Percentiles rank a stretch among this genome's conserved stretches.
Conservation (phyloP, 1,140 invertebrate genomes). For the Philotrypesis tridentata region DNA sequence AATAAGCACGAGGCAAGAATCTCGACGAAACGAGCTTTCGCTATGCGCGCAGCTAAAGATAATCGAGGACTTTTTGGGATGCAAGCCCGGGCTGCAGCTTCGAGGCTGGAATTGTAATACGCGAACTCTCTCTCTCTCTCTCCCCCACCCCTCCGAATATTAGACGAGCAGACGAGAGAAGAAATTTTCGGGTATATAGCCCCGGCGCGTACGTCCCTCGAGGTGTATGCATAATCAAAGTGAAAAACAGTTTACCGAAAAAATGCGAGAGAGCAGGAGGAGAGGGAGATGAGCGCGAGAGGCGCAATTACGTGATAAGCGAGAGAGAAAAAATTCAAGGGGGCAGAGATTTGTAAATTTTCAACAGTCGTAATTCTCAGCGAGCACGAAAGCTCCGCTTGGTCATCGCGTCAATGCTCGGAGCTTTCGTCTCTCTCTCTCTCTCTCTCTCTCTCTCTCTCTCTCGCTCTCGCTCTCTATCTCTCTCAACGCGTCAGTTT, state of each 20-base stretch:
- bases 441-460: not conserved
- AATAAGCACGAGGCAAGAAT: not conserved
- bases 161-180: not conserved
- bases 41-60: not conserved
- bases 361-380: not conserved
- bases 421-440: not conserved
- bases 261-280: not conserved
- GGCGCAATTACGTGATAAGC: not conserved
- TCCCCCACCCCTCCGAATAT: no score
- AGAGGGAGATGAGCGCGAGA: no score
- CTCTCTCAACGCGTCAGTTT: slow-evolving; percentile 28
- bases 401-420: slow-evolving; percentile 1
- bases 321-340: not conserved
- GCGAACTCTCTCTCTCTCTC: no score
- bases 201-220: no score
- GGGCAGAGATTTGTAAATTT: slow-evolving; percentile 22
- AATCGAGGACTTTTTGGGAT: slow-evolving; percentile 30
- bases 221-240: not conserved
- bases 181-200: not conserved
- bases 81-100: not conserved
- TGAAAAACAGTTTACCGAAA: not conserved
- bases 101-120: slow-evolving; percentile 37
- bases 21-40: not conserved
- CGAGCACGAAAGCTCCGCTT: not conserved
- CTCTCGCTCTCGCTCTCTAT: no score